A percentile compares a stretch with the other conserved stretches of the same genome.
Evolutionary conservation across 1,140 invertebrate genomes (phyloP).

Genomic region (Heliconius himera): DNA sequence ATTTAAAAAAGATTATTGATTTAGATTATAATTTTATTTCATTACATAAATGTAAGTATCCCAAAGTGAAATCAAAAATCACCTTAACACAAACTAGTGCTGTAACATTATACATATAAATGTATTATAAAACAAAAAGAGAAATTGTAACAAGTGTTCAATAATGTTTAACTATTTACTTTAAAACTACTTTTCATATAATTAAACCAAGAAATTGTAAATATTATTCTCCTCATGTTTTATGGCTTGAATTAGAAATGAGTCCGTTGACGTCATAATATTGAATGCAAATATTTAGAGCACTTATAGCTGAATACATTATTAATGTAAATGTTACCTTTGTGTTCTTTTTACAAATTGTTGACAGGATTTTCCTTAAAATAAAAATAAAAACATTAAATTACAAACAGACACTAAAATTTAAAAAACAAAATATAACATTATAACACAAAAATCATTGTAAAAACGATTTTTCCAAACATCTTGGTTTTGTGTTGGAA

Average conservation of each 20-base stretch:
- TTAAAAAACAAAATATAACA: no score
- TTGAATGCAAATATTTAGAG: slow-evolving; percentile 59
- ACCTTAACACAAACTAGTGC: no score
- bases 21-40: neutral
- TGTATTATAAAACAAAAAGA: no score
- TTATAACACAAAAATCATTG: no score
- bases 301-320: neutral
- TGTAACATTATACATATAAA: no score
- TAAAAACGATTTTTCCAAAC: no score
- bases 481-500: no score
- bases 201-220: neutral
- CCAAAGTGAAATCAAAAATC: neutral
- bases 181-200: neutral
- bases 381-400: neutral
- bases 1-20: no score
- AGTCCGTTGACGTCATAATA: slow-evolving; percentile 49
- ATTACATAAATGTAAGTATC: neutral
- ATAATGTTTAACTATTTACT: neutral
- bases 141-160: neutral
- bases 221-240: slow-evolving; percentile 7
- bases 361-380: neutral
- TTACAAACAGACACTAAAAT: neutral
- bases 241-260: slow-evolving; percentile 43
- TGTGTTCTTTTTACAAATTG: neutral
- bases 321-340: neutral